Base-by-base conservation (phyloP, 2,888 invertebrate genomes). In the Scrobipalpa atriplicella region DNA sequence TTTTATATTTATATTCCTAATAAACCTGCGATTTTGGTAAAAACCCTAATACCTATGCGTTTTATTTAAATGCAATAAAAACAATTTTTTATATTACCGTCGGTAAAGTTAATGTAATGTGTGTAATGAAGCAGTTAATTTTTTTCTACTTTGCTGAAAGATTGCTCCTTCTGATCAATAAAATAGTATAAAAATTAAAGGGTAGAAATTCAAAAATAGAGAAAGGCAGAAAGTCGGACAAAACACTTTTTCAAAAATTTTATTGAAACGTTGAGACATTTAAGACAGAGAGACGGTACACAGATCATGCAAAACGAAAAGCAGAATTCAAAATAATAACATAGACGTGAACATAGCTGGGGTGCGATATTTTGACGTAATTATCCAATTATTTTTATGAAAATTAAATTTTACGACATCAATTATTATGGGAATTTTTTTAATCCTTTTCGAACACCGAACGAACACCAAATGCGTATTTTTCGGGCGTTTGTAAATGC, bases 261-360 rank as follows among this genome's bases (percentile, higher is more conserved):
- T 58, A 16, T 43, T 47, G 2, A 9, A 19, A 43, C 43, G 29
- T 43, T 21, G 61, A 47, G 29, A 43, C 43, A 62, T 58, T 38
- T 56, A 56, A 3, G 38, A 65, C 41, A 65, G 21, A 65, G 29
- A 65, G 13, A 41, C 21, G 13, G 52, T 18, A 52, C 58, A 66
- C 58, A 61, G 13, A 66, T 63, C 66, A 66, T 66, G 66, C 66
- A 66, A 51, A 51, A 66, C 18, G 29, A 51, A 19, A 66, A 60
- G 51, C 58, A 51, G 10, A 43, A 16, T 9, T 10, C n/a, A 41
- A 63, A 63, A 47, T 19, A n/a, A 43, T 43, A 38, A 60, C 43
- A 67, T 47, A 38, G 60, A 64, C 64, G 36, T 38, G 11, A 18
- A 54, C 39, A 64, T 21, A 64, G 54, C 39, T 18, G 39, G 18